Evolutionary conservation across 2,113 vertebrate genomes (phyloP).

Genomic region (Oncorhynchus keta): DNA sequence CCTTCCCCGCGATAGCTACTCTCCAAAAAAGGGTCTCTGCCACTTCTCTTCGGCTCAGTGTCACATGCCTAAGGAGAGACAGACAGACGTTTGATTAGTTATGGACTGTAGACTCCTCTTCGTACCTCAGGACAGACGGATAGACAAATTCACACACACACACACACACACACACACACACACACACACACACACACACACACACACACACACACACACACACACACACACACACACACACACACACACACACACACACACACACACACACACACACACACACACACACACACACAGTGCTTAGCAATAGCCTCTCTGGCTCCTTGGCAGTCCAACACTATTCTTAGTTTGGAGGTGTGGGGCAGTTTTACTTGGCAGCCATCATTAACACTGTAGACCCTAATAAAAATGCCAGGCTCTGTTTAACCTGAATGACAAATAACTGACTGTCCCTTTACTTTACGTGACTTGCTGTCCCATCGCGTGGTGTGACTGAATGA

Average conservation of each 20-base stretch:
- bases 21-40: constrained; percentile 38
- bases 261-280: too few relatives aligned
- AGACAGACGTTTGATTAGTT: too few relatives aligned
- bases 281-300: constrained; percentile 25
- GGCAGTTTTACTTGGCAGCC: constrained; percentile 7
- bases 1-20: constrained; percentile 36
- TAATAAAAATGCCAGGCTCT: constrained; percentile 35
- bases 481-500: neutral
- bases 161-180: too few relatives aligned
- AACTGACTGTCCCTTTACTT: constrained; percentile 22
- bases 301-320: constrained; percentile 41
- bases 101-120: neutral
- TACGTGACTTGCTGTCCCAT: neutral
- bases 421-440: constrained; percentile 13
- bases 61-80: constrained; percentile 69
- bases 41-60: constrained; percentile 18
- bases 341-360: constrained; percentile 37
- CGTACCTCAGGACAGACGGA: constrained; percentile 21
- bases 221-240: too few relatives aligned
- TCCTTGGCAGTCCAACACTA: constrained; percentile 37
- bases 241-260: too few relatives aligned
- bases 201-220: too few relatives aligned
- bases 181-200: too few relatives aligned
- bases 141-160: constrained; percentile 17
- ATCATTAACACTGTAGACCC: constrained; percentile 38